Conservation (phyloP, 2,113 vertebrate genomes). For the Orcinus orca region DNA sequence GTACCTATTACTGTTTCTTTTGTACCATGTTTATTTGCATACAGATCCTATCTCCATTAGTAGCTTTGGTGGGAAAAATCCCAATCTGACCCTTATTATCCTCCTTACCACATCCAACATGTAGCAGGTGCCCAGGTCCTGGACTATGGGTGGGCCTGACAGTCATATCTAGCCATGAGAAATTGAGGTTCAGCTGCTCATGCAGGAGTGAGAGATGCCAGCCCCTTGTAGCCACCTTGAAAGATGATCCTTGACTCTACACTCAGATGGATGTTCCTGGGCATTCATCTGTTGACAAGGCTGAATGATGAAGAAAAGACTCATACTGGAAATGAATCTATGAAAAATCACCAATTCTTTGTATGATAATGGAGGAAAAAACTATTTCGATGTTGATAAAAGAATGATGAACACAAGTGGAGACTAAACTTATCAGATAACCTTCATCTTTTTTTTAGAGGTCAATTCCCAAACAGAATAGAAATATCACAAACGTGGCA, state of each 20-base stretch:
- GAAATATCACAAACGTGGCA: neutral
- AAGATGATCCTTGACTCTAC: neutral
- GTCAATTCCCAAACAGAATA: slow-evolving; percentile 43
- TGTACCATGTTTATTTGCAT: neutral
- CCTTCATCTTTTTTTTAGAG: slow-evolving; percentile 13
- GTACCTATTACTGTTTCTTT: neutral
- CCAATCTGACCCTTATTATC: neutral
- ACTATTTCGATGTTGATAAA: slow-evolving; percentile 11
- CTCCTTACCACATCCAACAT: neutral
- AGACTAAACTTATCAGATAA: neutral
- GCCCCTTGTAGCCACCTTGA: neutral
- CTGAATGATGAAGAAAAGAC: slow-evolving; percentile 55
- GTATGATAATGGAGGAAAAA: slow-evolving; percentile 38
- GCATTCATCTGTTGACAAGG: slow-evolving; percentile 44
- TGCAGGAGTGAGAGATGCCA: neutral
- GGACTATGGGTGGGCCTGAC: neutral
- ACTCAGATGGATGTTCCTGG: neutral
- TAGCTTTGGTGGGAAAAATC: neutral
- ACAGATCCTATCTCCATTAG: neutral
- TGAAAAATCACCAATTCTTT: slow-evolving; percentile 53
- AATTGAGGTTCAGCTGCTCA: neutral
- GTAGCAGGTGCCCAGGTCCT: neutral
- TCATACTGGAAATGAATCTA: slow-evolving; percentile 36
- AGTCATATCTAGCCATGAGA: neutral
- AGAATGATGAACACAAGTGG: slow-evolving; percentile 34